A percentile compares a stretch with the other conserved stretches of the same genome.
Evolutionary conservation across 2,113 vertebrate genomes (phyloP).

Genomic region (Xiphophorus hellerii): DNA sequence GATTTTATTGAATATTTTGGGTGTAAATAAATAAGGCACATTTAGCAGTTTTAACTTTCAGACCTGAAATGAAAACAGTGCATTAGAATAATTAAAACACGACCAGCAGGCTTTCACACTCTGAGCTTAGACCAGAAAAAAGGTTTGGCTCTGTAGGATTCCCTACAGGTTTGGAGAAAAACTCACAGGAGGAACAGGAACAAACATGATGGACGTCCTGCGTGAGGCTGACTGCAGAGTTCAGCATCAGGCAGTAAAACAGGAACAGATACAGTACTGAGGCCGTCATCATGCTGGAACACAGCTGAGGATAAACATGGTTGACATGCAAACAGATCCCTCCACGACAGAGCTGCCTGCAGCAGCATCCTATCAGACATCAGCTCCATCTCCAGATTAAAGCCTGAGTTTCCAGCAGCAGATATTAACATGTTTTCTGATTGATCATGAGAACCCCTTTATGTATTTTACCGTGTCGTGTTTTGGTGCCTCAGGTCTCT

Average conservation of each 20-base stretch:
- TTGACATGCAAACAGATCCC: background rate
- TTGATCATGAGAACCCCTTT: background rate
- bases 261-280: background rate
- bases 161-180: too few species aligned
- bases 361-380: background rate
- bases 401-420: background rate
- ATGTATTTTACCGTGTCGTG: background rate
- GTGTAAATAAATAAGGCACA: background rate
- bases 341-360: too few species aligned
- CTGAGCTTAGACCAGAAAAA: background rate
- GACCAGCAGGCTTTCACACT: background rate
- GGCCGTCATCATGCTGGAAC: background rate
- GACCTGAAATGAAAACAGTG: background rate
- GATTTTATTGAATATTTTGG: background rate
- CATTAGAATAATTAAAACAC: background rate
- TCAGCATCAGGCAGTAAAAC: background rate
- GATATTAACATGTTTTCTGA: background rate
- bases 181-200: background rate
- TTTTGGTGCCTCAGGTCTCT: too few species aligned
- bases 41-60: background rate
- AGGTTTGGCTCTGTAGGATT: background rate
- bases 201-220: background rate
- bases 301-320: background rate
- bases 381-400: background rate
- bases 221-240: background rate